A percentile compares a stretch with the other conserved stretches of the same genome.
Conservation (phyloP, 2,888 invertebrate species). For the Eupithecia inturbata region DNA sequence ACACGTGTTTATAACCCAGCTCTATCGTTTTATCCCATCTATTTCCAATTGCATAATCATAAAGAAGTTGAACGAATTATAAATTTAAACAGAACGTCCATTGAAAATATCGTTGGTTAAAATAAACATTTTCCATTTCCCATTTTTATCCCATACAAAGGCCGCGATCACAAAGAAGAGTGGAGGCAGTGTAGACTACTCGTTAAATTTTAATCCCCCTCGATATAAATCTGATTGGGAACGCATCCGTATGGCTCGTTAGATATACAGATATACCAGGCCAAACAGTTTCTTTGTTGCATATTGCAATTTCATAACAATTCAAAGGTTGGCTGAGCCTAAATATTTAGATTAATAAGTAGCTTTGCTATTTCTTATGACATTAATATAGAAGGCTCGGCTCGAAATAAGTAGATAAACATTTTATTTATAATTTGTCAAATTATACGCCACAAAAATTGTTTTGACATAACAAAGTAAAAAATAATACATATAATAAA, state of each 20-base stretch:
- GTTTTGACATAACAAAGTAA: too few relatives aligned
- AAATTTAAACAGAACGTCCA: constrained; percentile 8
- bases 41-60: neutral
- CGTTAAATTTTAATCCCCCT: constrained; percentile 74
- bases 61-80: constrained; percentile 16
- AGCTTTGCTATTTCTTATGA: neutral
- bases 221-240: constrained; percentile 75
- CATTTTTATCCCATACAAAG: constrained; percentile 58
- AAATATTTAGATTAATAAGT: neutral
- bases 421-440: too few relatives aligned
- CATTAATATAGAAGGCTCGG: neutral
- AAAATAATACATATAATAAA: too few relatives aligned
- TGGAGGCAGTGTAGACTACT: constrained; percentile 61
- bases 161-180: constrained; percentile 58
- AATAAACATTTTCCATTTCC: constrained; percentile 47
- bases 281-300: constrained; percentile 36
- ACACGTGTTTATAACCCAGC: neutral
- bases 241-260: constrained; percentile 62
- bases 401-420: too few relatives aligned
- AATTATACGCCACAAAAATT: too few relatives aligned
- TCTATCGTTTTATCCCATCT: neutral
- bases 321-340: constrained; percentile 1
- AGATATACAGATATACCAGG: constrained; percentile 40
- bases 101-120: constrained; percentile 8
- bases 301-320: constrained; percentile 27